Base-by-base conservation (phyloP, 2,113 vertebrate genomes). In the Spea multiplicata region DNA sequence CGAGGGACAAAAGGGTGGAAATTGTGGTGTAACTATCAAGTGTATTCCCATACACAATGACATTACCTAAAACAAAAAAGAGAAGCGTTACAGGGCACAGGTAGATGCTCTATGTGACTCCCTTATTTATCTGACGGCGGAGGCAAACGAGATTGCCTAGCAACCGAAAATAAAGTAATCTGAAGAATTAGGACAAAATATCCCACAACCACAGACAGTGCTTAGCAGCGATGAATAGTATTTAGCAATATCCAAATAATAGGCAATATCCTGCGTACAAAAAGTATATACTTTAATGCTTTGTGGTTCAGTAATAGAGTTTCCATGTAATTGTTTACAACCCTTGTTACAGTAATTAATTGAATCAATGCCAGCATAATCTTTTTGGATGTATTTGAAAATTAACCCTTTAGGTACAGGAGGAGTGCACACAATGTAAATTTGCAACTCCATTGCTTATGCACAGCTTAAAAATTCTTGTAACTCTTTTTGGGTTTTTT, bases 21-120 rank as follows among this genome's bases (percentile, higher is more conserved):
- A 92, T 82, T 0, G 92, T 88, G 74, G 91, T 96, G 87, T 93
- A 97, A 70, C 86, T 83, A 9, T 99, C 95, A 0, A 94, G 74
- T 83, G 89, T 91, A 85, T 89, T 90, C 57, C 97, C 97, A 8
- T 97, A 98, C 78, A 99, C 89, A 67, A 99, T 87, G 69, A 93
- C 59, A 3, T 93, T 89, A 76, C 91, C 97, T 99, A 78, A 81
- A 81, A 82, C 71, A 5, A 30, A 62, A 71, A 50, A 17, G 44
- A 5, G 4, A 73, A 79, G 73, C 75, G 78, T 75, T 84, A 80
- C 76, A 85, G 88, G 86, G 82, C 1, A 16, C 4, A 87, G 84
- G 85, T 86, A 85, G 84, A 84, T 90, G 83, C 84, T 93, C 86
- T 86, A 76, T 85, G 75, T 85, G 86, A 89, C 87, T 84, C 82